A percentile compares a stretch with the other conserved stretches of the same genome.
Evolutionary conservation across 2,888 invertebrate genomes (phyloP).

Genomic region (Crioceris asparagi): DNA sequence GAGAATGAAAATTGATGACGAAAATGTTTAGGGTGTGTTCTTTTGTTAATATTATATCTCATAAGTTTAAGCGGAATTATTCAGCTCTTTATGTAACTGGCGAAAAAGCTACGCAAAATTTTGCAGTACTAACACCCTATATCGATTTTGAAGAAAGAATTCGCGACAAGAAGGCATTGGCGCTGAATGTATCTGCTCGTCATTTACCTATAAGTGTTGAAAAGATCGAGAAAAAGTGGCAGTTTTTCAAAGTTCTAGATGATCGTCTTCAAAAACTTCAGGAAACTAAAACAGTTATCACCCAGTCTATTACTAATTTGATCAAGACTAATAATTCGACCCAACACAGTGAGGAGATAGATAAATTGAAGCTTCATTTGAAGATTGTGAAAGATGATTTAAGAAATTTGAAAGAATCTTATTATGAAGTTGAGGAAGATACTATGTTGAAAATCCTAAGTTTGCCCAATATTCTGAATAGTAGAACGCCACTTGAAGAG

Average conservation of each 20-base stretch:
- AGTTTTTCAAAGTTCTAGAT: conserved; percentile 47
- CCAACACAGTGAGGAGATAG: conserved; percentile 34
- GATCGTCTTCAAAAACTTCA: conserved; percentile 44
- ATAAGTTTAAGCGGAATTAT: conserved; percentile 18
- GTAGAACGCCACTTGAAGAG: conserved; percentile 45
- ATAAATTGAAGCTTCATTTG: conserved; percentile 46
- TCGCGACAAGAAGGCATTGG: conserved; percentile 40
- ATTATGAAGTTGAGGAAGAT: conserved; percentile 65
- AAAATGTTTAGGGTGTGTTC: conserved; percentile 8
- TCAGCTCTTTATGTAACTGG: conserved; percentile 58
- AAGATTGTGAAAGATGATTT: conserved; percentile 41
- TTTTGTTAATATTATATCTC: conserved; percentile 1
- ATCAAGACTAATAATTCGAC: conserved; percentile 30
- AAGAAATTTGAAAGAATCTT: conserved; percentile 48
- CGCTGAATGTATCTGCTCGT: conserved; percentile 46
- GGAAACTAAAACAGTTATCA: conserved; percentile 41
- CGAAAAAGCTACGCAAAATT: conserved; percentile 56
- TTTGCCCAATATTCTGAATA: conserved; percentile 61
- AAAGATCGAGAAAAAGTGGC: conserved; percentile 49
- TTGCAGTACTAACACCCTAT: conserved; percentile 55
- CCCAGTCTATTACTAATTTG: conserved; percentile 40
- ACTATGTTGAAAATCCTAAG: conserved; percentile 52
- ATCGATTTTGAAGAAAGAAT: conserved; percentile 53
- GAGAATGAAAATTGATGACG: conserved; percentile 34
- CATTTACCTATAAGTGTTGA: conserved; percentile 44